Evolutionary conservation across 92 coral and sea anemone species (phyloP).

Genomic region (Umimayanthus chanpuru): DNA sequence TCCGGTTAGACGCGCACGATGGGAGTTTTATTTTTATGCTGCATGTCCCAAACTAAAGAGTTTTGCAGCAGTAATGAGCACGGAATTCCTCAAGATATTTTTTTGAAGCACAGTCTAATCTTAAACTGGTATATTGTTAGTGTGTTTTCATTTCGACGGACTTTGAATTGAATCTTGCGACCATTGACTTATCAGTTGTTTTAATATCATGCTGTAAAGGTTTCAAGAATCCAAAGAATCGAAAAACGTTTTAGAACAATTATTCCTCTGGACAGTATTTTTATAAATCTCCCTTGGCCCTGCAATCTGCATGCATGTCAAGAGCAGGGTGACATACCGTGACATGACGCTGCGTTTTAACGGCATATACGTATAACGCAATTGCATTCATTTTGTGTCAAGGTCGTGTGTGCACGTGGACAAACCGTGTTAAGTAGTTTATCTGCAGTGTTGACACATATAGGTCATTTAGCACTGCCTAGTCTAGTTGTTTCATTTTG

Average conservation of each 20-base stretch:
- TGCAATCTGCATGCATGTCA: too few species aligned
- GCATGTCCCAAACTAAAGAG: neutral
- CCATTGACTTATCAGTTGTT: neutral
- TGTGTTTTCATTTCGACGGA: neutral
- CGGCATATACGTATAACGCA: neutral
- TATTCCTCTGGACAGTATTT: neutral
- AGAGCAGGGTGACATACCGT: too few species aligned
- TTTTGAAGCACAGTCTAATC: neutral
- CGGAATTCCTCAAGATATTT: too few species aligned
- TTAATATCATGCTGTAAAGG: neutral
- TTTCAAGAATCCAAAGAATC: neutral
- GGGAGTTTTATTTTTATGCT: too few species aligned
- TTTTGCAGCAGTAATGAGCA: neutral
- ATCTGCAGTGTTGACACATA: neutral
- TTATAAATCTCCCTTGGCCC: too few species aligned
- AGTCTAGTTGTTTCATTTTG: conserved; percentile 2
- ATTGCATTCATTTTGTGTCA: neutral
- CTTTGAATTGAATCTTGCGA: neutral
- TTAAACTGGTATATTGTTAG: neutral
- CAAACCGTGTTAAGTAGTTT: neutral
- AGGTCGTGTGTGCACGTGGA: conserved; percentile 6
- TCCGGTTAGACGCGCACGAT: neutral
- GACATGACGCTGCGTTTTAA: neutral
- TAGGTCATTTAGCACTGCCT: neutral
- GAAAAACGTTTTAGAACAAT: neutral